Evolutionary conservation across 2,113 vertebrate species (phyloP).

Genomic region (Serinus canaria): DNA sequence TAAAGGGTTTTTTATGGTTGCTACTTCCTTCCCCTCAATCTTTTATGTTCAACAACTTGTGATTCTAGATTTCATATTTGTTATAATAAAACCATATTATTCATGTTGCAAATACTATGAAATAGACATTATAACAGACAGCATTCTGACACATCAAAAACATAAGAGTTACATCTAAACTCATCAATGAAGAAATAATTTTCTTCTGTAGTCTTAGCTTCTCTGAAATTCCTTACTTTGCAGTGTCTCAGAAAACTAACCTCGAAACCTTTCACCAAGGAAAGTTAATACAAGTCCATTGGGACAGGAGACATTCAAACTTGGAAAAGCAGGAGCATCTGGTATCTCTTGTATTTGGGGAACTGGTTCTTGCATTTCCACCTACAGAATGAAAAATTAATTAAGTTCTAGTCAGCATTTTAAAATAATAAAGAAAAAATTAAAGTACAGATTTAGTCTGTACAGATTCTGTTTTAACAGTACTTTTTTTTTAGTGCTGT

Average conservation of each 20-base stretch:
- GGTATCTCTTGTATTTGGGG: neutral
- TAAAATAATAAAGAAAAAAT: neutral
- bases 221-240: neutral
- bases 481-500: neutral
- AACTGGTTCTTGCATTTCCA: conserved; percentile 33
- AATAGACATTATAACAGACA: neutral
- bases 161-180: neutral
- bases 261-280: conserved; percentile 65
- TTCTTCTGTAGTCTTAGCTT: neutral
- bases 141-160: neutral
- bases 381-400: conserved; percentile 39
- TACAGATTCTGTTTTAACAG: neutral
- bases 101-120: neutral
- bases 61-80: neutral
- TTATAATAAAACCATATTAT: neutral
- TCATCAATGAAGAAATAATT: neutral
- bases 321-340: conserved; percentile 59
- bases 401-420: neutral
- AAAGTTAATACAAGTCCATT: conserved; percentile 85
- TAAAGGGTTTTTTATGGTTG: neutral
- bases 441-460: neutral
- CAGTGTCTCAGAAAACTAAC: conserved; percentile 59
- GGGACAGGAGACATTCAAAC: conserved; percentile 82
- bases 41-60: neutral
- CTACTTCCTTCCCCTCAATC: neutral